Evolutionary conservation across 1,140 invertebrate genomes (phyloP).

Genomic region (Bombus haemorrhoidalis): DNA sequence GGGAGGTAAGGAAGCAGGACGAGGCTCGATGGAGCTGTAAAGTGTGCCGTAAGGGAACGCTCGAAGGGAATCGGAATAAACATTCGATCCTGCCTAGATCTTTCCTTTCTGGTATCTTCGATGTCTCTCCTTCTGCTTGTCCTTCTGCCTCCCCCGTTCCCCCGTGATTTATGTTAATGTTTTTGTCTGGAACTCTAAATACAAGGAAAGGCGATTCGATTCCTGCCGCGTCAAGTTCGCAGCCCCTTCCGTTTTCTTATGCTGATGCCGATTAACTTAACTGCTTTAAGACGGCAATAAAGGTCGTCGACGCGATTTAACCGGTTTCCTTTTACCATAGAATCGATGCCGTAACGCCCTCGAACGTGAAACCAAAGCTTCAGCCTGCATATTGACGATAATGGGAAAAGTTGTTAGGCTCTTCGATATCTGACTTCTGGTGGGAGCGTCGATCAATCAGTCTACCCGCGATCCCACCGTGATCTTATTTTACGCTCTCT

Average conservation of each 20-base stretch:
- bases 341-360: constrained; percentile 58
- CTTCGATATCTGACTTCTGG: constrained; percentile 72
- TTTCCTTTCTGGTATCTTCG: constrained; percentile 22
- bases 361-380: constrained; percentile 64
- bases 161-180: constrained; percentile 83
- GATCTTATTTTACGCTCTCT: constrained; percentile 37
- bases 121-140: constrained; percentile 9
- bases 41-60: constrained; percentile 55
- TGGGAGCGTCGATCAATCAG: constrained; percentile 77
- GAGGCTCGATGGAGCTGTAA: constrained; percentile 60
- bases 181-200: constrained; percentile 81
- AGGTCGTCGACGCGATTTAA: constrained; percentile 80
- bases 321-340: constrained; percentile 76
- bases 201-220: constrained; percentile 81
- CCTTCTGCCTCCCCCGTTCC: constrained; percentile 38
- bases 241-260: constrained; percentile 63
- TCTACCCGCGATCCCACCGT: constrained; percentile 55
- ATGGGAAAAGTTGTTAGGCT: constrained; percentile 78
- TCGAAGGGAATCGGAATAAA: constrained; percentile 79
- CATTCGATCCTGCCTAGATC: constrained; percentile 69
- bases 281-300: constrained; percentile 81
- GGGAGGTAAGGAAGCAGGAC: constrained; percentile 49
- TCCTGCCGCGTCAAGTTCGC: constrained; percentile 59
- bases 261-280: constrained; percentile 79
- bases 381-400: constrained; percentile 78